Percentiles rank a stretch among this genome's conserved stretches.
These are phyloP conservation scores for Paraplagusia blochii DNA, from an alignment of 2,113 vertebrate species.

Conservation along the genomic window DNA sequence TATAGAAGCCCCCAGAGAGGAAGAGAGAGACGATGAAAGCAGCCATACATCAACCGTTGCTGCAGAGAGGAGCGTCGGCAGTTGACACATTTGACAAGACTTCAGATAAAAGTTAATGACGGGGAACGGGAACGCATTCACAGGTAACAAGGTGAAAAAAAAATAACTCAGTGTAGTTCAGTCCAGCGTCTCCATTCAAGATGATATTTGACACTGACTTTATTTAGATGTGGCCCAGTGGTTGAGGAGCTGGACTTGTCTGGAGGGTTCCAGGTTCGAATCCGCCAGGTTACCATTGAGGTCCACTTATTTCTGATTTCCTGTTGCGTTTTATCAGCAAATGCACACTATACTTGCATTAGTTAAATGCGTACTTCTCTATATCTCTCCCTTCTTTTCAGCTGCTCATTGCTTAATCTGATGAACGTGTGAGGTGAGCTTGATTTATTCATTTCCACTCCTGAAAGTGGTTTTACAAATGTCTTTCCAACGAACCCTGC, in stretches of 20 bases:
- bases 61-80: conserved; percentile 3
- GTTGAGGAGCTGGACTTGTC: too few species aligned
- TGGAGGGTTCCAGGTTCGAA: too few species aligned
- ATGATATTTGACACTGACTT: neutral
- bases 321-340: too few species aligned
- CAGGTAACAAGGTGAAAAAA: neutral
- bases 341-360: too few species aligned
- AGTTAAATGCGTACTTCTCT: too few species aligned
- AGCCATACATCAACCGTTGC: conserved; percentile 7
- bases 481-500: conserved; percentile 8
- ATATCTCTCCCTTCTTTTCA: neutral
- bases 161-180: neutral
- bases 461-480: conserved; percentile 11
- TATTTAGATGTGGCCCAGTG: neutral
- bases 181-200: neutral
- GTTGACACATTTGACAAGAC: neutral
- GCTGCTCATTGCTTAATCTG: neutral
- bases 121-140: neutral
- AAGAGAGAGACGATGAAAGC: conserved; percentile 1
- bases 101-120: conserved; percentile 6
- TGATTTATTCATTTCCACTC: conserved; percentile 9
- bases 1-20: conserved; percentile 11
- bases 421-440: neutral
- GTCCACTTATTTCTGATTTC: too few species aligned
- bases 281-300: too few species aligned